A percentile compares a stretch with the other conserved stretches of the same genome.
Evolutionary conservation across 1,140 invertebrate species (phyloP).

Genomic region (Pectinophora gossypiella): DNA sequence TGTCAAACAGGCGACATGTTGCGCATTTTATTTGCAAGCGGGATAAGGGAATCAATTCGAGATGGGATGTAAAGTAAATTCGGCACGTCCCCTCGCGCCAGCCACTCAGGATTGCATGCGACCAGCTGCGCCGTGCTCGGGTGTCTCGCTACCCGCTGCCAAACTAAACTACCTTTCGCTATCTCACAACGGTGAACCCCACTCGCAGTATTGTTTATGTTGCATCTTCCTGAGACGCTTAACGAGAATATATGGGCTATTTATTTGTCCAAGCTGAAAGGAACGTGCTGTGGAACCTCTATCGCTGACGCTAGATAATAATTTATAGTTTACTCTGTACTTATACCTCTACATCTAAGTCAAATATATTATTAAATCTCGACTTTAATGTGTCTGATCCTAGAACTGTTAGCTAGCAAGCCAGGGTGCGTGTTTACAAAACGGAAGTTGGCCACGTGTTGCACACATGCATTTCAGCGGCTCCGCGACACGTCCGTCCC

Average conservation of each 20-base stretch:
- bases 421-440: too few relatives aligned
- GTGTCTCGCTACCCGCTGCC: constrained; percentile 15
- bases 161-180: too few relatives aligned
- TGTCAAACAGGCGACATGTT: constrained; percentile 10
- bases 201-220: neutral
- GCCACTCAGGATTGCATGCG: constrained; percentile 31
- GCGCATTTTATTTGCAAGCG: constrained; percentile 13
- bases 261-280: constrained; percentile 26
- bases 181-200: too few relatives aligned
- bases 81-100: constrained; percentile 20
- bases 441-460: constrained; percentile 8
- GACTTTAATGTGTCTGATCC: too few relatives aligned
- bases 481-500: too few relatives aligned
- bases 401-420: too few relatives aligned
- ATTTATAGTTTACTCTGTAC: too few relatives aligned
- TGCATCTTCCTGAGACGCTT: constrained; percentile 7
- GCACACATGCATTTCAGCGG: constrained; percentile 7
- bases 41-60: constrained; percentile 29
- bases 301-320: too few relatives aligned
- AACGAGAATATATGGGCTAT: constrained; percentile 41
- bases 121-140: constrained; percentile 25
- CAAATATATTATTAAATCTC: too few relatives aligned
- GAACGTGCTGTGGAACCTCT: constrained; percentile 20
- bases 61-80: constrained; percentile 32
- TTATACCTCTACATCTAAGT: too few relatives aligned